Evolutionary conservation across 37 sponge, comb jelly and placozoan genomes (phyloP).

Genomic region (Chondrosia reniformis): DNA sequence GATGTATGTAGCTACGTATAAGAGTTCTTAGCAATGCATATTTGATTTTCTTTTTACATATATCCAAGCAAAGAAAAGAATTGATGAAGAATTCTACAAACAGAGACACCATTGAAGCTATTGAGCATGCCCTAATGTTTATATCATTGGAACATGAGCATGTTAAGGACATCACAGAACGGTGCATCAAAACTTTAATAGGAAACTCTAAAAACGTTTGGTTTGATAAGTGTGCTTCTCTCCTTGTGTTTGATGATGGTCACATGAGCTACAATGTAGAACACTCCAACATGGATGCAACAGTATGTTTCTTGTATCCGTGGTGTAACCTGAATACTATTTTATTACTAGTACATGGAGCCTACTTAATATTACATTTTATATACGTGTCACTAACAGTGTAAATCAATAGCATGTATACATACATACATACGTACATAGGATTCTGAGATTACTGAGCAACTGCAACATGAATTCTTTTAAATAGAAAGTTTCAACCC

Average conservation of each 20-base stretch:
- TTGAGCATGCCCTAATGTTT: conserved; percentile 9
- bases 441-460: too few species aligned
- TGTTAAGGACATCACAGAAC: neutral
- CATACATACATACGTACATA: conserved; percentile 11
- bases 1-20: neutral
- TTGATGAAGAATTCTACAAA: neutral
- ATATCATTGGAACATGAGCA: neutral
- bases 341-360: too few species aligned
- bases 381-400: too few species aligned
- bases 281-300: conserved; percentile 71
- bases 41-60: too few species aligned
- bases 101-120: neutral
- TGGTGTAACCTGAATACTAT: too few species aligned
- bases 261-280: conserved; percentile 52
- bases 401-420: too few species aligned
- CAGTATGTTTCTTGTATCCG: too few species aligned
- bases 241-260: conserved; percentile 24
- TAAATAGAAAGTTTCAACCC: too few species aligned
- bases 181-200: neutral
- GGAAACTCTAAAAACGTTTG: conserved; percentile 28
- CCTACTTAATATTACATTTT: too few species aligned
- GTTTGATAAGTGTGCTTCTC: conserved; percentile 55
- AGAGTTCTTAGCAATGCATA: neutral
- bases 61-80: neutral
- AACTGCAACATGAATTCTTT: too few species aligned